phyloP scores from a whole-genome alignment of 2,888 invertebrate species.

The Digitonthophagus gazella region DNA sequence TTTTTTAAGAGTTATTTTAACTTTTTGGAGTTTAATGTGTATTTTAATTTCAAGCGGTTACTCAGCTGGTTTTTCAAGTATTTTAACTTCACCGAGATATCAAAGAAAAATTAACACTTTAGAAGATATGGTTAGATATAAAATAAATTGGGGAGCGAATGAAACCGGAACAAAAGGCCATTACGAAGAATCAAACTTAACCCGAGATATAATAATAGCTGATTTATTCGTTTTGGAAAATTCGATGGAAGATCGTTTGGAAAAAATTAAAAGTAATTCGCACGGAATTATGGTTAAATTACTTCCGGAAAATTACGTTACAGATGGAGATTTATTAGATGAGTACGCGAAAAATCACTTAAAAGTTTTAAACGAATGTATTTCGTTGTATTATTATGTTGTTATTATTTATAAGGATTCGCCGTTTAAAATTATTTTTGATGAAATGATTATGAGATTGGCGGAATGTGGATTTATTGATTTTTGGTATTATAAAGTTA shows the following conservation, averaged over 20 bases:
- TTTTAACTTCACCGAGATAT: constrained; percentile 32
- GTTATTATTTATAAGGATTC: constrained; percentile 32
- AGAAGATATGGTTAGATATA: constrained; percentile 31
- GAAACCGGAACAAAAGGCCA: constrained; percentile 27
- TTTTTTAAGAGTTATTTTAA: constrained; percentile 22
- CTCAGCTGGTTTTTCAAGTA: constrained; percentile 33
- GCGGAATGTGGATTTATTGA: constrained; percentile 32
- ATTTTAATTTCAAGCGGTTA: constrained; percentile 32
- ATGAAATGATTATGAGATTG: constrained; percentile 26
- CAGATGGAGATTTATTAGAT: constrained; percentile 30
- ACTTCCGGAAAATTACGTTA: constrained; percentile 22
- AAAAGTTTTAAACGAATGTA: constrained; percentile 29
- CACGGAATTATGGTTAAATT: constrained; percentile 28
- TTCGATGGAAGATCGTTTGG: constrained; percentile 5
- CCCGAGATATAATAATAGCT: constrained; percentile 23
- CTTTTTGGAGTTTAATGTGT: constrained; percentile 27
- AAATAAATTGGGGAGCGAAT: constrained; percentile 31
- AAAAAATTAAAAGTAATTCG: constrained; percentile 19
- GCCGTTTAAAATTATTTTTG: constrained; percentile 31
- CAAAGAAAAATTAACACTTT: constrained; percentile 30
- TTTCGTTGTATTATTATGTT: constrained; percentile 27
- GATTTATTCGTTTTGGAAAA: constrained; percentile 22
- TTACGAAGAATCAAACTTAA: constrained; percentile 27
- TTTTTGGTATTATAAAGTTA: constrained; percentile 29
- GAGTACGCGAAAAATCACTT: constrained; percentile 27